Conservation (phyloP, 2,888 invertebrate species). For the Homarus gammarus region DNA sequence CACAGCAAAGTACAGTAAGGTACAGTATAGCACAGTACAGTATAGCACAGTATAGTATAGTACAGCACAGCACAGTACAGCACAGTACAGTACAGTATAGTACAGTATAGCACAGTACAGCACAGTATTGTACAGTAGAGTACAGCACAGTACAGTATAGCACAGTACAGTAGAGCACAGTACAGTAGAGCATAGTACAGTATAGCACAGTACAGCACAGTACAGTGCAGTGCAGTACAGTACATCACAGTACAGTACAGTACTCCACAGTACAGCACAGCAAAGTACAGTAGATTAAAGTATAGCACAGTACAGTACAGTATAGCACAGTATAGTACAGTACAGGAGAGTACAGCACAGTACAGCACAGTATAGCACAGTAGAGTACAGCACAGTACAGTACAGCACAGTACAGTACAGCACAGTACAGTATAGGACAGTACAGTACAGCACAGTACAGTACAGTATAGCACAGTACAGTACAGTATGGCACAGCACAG, state of each 20-base stretch:
- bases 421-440: not conserved
- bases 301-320: too few species aligned
- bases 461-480: conserved; percentile 5
- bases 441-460: conserved; percentile 5
- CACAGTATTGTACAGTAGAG: not conserved
- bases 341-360: not conserved
- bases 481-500: not conserved
- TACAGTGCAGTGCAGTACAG: not conserved
- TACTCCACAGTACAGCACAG: not conserved
- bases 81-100: not conserved
- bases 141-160: not conserved
- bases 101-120: not conserved
- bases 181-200: conserved; percentile 28
- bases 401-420: not conserved
- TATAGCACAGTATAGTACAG: not conserved
- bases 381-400: not conserved
- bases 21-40: too few species aligned
- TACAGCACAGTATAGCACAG: not conserved
- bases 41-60: too few species aligned
- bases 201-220: conserved; percentile 13
- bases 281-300: too few species aligned
- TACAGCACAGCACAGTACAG: too few species aligned
- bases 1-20: too few species aligned
- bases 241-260: not conserved
- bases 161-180: conserved; percentile 9